Percentiles rank a stretch among this genome's conserved stretches.
These are phyloP conservation scores for Paratilapia polleni DNA, from an alignment of 2,113 vertebrate species.

Conservation along the genomic window DNA sequence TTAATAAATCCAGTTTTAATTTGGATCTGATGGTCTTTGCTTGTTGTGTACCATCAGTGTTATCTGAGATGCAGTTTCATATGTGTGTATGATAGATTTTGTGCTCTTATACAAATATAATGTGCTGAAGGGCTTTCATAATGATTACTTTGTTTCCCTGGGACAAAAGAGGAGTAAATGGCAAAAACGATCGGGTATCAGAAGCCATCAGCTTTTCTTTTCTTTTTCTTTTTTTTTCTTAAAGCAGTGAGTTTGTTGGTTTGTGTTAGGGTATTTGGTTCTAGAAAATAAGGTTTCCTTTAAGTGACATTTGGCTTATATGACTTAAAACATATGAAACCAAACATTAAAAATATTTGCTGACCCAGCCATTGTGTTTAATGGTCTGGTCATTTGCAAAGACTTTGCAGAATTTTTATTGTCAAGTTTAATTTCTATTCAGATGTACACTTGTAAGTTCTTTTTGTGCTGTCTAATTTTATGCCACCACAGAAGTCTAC, in stretches of 20 bases:
- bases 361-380: background rate
- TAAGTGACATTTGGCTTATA: background rate
- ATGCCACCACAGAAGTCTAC: background rate
- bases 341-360: background rate
- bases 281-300: background rate
- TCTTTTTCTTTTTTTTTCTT: background rate
- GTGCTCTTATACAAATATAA: background rate
- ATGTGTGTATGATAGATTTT: background rate
- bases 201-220: background rate
- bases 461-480: slow-evolving; percentile 1
- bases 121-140: background rate
- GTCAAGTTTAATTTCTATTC: background rate
- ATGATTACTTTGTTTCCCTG: background rate
- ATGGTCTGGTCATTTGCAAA: background rate
- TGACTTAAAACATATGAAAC: background rate
- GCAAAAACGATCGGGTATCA: background rate
- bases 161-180: background rate
- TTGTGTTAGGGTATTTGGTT: background rate
- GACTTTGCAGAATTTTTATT: slow-evolving; percentile 31
- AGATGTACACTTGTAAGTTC: background rate
- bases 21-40: background rate
- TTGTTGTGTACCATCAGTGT: background rate
- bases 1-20: background rate
- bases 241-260: background rate
- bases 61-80: background rate